phyloP scores from a whole-genome alignment of 2,888 invertebrate species.

The Nycteola revayana region DNA sequence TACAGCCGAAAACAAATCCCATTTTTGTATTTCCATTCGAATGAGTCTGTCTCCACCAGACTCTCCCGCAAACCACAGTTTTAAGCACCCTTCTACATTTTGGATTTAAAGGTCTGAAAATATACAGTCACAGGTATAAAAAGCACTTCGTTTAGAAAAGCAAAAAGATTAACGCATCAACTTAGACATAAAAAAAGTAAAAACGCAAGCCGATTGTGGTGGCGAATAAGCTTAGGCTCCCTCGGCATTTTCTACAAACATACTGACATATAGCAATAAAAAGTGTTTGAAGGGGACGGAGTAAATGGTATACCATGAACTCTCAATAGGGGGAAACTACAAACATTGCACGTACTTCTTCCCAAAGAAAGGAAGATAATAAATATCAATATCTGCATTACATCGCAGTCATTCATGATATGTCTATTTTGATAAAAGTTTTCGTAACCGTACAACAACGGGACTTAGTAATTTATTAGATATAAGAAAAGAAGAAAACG shows the following conservation, averaged over 20 bases:
- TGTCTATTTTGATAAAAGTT: too few species aligned
- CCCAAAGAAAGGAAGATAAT: not conserved
- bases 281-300: conserved; percentile 22
- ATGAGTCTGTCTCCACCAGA: conserved; percentile 8
- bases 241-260: conserved; percentile 18
- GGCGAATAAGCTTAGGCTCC: conserved; percentile 43
- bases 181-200: conserved; percentile 37
- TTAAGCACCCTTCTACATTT: conserved; percentile 17
- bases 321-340: not conserved
- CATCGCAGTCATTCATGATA: too few species aligned
- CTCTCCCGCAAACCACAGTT: conserved; percentile 23
- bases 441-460: too few species aligned
- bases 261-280: conserved; percentile 5
- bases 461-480: too few species aligned
- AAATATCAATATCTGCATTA: not conserved
- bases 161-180: conserved; percentile 35
- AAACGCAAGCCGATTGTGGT: conserved; percentile 39
- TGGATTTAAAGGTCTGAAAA: conserved; percentile 12
- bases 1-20: too few species aligned
- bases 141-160: conserved; percentile 25
- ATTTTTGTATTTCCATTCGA: not conserved
- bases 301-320: not conserved
- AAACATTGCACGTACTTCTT: not conserved
- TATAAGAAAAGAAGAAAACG: too few species aligned
- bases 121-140: conserved; percentile 18